Evolutionary conservation across 2,113 vertebrate species (phyloP).

Genomic region (Crotalus horridus): DNA sequence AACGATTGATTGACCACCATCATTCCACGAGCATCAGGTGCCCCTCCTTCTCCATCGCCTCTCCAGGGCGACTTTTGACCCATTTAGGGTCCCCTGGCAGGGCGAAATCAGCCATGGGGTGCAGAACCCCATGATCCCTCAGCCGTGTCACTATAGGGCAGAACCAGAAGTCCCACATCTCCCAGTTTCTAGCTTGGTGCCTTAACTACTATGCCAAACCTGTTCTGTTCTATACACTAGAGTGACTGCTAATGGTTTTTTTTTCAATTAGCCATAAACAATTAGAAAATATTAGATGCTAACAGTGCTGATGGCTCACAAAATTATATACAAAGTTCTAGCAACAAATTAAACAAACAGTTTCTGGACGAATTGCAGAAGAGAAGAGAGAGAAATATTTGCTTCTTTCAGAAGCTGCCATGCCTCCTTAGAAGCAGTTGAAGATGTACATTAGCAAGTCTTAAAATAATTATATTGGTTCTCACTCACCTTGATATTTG

Average conservation of each 20-base stretch:
- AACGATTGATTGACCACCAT: no score
- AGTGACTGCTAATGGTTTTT: background rate
- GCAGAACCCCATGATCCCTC: no score
- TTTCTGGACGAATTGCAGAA: background rate
- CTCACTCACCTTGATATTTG: background rate
- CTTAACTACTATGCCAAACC: background rate
- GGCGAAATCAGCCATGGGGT: no score
- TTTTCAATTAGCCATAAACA: background rate
- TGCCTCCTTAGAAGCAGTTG: background rate
- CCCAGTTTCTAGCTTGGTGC: background rate
- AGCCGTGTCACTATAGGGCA: background rate
- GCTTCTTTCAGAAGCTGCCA: background rate
- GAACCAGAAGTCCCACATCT: background rate
- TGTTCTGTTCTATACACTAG: no score
- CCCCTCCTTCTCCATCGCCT: no score
- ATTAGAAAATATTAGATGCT: background rate
- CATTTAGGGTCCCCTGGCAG: no score
- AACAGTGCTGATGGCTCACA: background rate
- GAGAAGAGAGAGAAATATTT: background rate
- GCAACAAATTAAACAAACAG: background rate
- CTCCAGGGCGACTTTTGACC: no score
- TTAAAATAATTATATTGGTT: background rate
- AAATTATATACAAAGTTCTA: background rate
- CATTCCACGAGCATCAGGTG: accelerated
- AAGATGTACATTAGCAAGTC: background rate